Evolutionary conservation across 2,113 vertebrate species (phyloP).

Genomic region (Crotalus tigris): DNA sequence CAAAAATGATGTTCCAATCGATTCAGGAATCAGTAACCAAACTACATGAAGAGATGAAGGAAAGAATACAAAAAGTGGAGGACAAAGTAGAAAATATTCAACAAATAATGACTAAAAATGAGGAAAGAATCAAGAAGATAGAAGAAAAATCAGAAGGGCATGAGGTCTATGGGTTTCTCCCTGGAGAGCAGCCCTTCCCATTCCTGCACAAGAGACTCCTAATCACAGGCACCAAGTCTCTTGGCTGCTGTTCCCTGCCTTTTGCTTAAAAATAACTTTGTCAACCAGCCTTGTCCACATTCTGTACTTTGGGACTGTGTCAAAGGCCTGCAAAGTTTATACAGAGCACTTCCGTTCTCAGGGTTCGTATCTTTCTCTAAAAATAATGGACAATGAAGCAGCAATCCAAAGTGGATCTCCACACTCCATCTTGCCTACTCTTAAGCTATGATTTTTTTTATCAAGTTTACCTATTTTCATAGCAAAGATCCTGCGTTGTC

Average conservation of each 20-base stretch:
- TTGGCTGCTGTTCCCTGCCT: neutral
- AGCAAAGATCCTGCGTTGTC: neutral
- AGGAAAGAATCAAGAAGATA: no score
- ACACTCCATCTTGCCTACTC: neutral
- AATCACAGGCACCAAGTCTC: neutral
- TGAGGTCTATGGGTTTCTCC: neutral
- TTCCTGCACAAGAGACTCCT: neutral
- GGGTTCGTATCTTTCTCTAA: neutral
- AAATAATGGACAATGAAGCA: neutral
- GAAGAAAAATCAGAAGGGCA: no score
- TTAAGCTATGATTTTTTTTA: neutral
- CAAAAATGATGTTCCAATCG: no score
- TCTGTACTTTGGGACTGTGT: neutral
- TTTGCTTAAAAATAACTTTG: neutral
- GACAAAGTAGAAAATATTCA: no score
- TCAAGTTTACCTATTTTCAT: neutral
- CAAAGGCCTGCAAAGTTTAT: neutral
- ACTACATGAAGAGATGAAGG: no score
- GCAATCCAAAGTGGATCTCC: neutral
- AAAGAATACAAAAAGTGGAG: no score
- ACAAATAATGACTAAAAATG: no score
- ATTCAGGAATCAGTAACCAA: no score
- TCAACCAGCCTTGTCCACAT: neutral
- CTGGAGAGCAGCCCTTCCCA: neutral
- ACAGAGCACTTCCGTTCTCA: neutral